phyloP scores from a whole-genome alignment of 2,797 vertebrate species.

The Bradypodion pumilum region DNA sequence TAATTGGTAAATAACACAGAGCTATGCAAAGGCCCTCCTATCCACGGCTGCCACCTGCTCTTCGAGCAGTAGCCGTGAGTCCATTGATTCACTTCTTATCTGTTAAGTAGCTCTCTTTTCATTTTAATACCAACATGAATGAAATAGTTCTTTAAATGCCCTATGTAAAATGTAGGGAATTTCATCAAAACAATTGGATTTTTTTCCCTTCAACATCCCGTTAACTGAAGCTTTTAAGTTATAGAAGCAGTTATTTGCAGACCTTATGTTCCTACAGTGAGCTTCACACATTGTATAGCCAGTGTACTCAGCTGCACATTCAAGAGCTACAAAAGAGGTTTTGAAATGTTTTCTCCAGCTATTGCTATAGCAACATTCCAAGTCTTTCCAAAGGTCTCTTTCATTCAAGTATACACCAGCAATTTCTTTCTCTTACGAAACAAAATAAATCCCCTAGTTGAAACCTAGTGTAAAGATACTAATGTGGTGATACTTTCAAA shows the following conservation, averaged over 20 bases:
- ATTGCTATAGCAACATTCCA: conserved; percentile 75
- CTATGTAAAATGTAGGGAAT: conserved; percentile 21
- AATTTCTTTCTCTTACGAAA: conserved; percentile 68
- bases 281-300: conserved; percentile 58
- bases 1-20: no score
- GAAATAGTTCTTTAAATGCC: conserved; percentile 26
- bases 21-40: no score
- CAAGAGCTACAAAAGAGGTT: conserved; percentile 53
- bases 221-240: conserved; percentile 50
- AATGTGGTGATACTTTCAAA: no score
- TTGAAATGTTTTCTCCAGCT: conserved; percentile 61
- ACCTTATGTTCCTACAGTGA: conserved; percentile 50
- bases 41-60: no score
- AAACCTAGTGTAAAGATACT: conserved; percentile 49
- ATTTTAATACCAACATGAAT: conserved; percentile 36
- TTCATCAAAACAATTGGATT: conserved; percentile 26
- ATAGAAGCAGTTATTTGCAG: conserved; percentile 60
- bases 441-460: conserved; percentile 62
- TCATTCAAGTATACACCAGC: conserved; percentile 69
- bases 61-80: no score
- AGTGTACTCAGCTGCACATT: conserved; percentile 57
- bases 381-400: conserved; percentile 66
- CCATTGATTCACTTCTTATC: no score
- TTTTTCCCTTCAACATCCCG: conserved; percentile 42
- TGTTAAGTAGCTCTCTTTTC: conserved; percentile 40